Percentiles rank a stretch among this genome's conserved stretches.
These are phyloP conservation scores for Hypanus sabinus DNA, from an alignment of 2,113 vertebrate genomes.

Conservation along the genomic window DNA sequence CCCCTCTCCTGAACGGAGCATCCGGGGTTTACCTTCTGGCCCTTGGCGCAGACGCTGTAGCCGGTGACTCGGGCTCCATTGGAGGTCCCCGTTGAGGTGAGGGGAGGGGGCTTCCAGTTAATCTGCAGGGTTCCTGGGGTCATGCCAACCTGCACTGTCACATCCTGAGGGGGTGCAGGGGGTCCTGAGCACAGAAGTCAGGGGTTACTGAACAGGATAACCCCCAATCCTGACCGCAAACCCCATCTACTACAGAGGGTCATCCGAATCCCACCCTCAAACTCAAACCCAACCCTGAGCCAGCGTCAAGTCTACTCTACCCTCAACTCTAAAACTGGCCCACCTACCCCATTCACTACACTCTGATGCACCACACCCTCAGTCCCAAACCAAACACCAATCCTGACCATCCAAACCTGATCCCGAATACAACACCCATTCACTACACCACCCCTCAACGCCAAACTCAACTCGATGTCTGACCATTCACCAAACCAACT, in stretches of 20 bases:
- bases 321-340: no score
- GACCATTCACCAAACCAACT: no score
- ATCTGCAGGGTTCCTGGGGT: constrained; percentile 71
- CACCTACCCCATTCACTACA: no score
- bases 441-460: no score
- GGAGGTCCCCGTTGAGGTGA: constrained; percentile 79
- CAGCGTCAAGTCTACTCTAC: no score
- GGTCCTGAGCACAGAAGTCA: constrained; percentile 61
- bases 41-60: constrained; percentile 83
- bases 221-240: not conserved
- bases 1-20: not conserved
- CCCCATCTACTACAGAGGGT: not conserved
- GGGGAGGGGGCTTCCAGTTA: constrained; percentile 77
- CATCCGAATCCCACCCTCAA: not conserved
- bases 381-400: no score
- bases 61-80: constrained; percentile 85
- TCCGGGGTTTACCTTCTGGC: constrained; percentile 73
- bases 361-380: no score
- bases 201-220: not conserved
- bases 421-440: no score
- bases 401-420: no score
- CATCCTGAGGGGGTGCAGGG: constrained; percentile 81
- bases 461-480: no score
- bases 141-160: constrained; percentile 71
- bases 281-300: no score